Percentiles rank a stretch among this genome's conserved stretches.
phyloP scores from a whole-genome alignment of 2,797 vertebrate genomes.

The Zenarchopterus dispar region DNA sequence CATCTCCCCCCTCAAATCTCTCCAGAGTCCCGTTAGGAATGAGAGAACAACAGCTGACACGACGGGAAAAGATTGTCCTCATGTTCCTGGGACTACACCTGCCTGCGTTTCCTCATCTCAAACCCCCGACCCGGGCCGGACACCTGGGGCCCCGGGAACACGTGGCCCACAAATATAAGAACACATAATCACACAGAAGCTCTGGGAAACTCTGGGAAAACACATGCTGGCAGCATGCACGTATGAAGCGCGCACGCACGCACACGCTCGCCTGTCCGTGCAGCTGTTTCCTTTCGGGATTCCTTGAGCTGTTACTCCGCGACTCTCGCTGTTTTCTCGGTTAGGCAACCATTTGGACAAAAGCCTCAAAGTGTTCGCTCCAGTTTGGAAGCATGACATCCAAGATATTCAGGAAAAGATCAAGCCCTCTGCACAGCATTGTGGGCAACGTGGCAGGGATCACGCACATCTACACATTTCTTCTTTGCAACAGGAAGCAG shows the following conservation, averaged over 20 bases:
- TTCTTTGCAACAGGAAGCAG: conserved; percentile 12
- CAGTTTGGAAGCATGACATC: conserved; percentile 16
- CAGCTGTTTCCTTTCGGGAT: conserved; percentile 77
- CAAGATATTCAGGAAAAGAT: not conserved
- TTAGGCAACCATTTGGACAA: conserved; percentile 38
- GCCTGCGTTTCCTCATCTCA: conserved; percentile 4
- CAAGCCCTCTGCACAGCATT: not conserved
- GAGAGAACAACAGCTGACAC: conserved; percentile 87
- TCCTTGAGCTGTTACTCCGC: conserved; percentile 65
- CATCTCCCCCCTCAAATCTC: conserved; percentile 73
- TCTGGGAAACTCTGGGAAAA: conserved; percentile 67
- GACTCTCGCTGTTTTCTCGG: conserved; percentile 65
- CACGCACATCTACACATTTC: not conserved
- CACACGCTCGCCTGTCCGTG: conserved; percentile 32
- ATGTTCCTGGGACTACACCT: conserved; percentile 26
- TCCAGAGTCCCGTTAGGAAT: conserved; percentile 83
- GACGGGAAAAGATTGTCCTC: conserved; percentile 78
- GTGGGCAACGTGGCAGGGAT: not conserved
- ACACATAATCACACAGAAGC: conserved; percentile 56
- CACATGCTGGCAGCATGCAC: conserved; percentile 54
- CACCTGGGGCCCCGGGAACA: conserved; percentile 26
- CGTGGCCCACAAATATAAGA: conserved; percentile 40
- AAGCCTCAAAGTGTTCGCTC: conserved; percentile 5
- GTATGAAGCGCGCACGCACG: conserved; percentile 34
- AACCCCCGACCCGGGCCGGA: conserved; percentile 2